Evolutionary conservation across 2,888 invertebrate genomes (phyloP), one percentile per base, ranked within the genome.

Genomic region (Athalia rosae): DNA sequence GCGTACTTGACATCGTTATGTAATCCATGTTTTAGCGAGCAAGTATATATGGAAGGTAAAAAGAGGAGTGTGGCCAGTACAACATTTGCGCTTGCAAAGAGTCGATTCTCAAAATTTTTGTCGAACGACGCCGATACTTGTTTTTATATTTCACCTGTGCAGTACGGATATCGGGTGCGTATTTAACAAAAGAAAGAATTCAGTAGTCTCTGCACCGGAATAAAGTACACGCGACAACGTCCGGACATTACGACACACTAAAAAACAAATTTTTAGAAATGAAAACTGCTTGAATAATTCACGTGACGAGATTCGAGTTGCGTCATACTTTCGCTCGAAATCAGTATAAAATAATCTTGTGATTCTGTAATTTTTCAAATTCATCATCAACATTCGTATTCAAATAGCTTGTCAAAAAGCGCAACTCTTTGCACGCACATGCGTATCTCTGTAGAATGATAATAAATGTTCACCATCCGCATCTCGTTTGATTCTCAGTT

Each of bases 41-140:
- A 59, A 45, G 71, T 71, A 71, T 71, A 71, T 71, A 71, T 56
- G 69, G 56, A n/a, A 58, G 71, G 11, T 43, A 13, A 56, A 47
- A 56, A 56, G 28, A 59, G 71, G 9, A 45, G 3, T 58, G 45
- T 47, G 43, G 71, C 45, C 67, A 71, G 58, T 71, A 45, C 5
- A 71, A 47, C 58, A 7, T 59, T 59, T 71, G 47, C 58, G 11
- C 56, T 15, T 41, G 45, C 58, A 1, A 43, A 71, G 28, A 15
- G 6, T 50, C 28, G 28, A 28, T 28, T 28, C 28, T 28, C 28
- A 28, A 28, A 28, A 28, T 28, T 28, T 28, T 28, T 28, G 28
- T 28, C 2, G 28, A 28, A 28, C 28, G 28, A 2, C 28, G 28
- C n/a, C n/a, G n/a, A n/a, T n/a, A n/a, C n/a, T n/a, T n/a, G n/a